Evolutionary conservation across 1,140 invertebrate species (phyloP), one percentile per base, ranked within the genome.

Genomic region (Semibalanus balanoides): DNA sequence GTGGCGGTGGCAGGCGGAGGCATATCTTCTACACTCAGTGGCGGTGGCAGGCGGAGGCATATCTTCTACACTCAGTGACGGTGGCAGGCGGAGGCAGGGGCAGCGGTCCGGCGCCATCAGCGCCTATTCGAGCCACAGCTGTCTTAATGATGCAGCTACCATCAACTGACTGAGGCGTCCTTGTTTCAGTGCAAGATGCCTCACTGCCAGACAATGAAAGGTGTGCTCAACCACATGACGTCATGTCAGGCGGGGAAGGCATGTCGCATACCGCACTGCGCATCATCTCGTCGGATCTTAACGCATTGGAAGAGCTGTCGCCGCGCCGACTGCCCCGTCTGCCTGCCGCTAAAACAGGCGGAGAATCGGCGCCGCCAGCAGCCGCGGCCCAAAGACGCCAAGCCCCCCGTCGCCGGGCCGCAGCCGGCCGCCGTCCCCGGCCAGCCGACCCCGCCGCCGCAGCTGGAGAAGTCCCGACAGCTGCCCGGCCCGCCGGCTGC

Each of bases 141-240:
- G n/a, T n/a, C n/a, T n/a, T n/a, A n/a, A n/a, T n/a, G n/a, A n/a
- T n/a, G n/a, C n/a, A n/a, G n/a, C n/a, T n/a, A n/a, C n/a, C n/a
- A n/a, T n/a, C n/a, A n/a, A n/a, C n/a, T n/a, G n/a, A n/a, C n/a
- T n/a, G n/a, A n/a, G n/a, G n/a, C n/a, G n/a, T n/a, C n/a, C n/a
- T n/a, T 75, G 75, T 79, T 79, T 25, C 81, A 87, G 80, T 99
- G 98, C 85, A 90, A 89, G 29, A 86, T 99, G 74, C 96, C 96
- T 29, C 96, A 99, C 84, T 99, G 98, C 86, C 92, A 93, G 83
- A 98, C 96, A 0, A 99, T 99, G 97, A 99, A 99, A 84, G 94
- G 94, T 81, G 97, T 99, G n/a, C 86, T 99, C 74, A 95, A 92
- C 81, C 97, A 99, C 82, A 99, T 99, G 97, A 97, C 95, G 70